These are phyloP conservation scores for Ctenopoma kingsleyae DNA, from an alignment of 2,797 vertebrate species.

Conservation along the genomic window DNA sequence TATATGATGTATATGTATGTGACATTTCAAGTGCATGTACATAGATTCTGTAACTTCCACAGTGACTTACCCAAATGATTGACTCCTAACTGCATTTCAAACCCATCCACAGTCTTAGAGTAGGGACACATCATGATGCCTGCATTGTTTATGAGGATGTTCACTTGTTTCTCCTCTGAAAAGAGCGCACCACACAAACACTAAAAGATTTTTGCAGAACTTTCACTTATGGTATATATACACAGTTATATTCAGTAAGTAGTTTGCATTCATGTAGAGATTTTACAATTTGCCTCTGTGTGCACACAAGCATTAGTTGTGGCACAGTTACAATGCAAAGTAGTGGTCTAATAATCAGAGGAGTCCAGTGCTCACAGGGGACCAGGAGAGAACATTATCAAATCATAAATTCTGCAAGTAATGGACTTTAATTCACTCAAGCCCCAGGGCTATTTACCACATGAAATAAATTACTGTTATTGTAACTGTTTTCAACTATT, in stretches of 20 bases:
- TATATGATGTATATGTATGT: too few relatives aligned
- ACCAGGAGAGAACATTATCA: not conserved
- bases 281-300: too few relatives aligned
- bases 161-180: slow-evolving; percentile 85
- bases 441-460: too few relatives aligned
- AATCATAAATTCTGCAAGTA: not conserved
- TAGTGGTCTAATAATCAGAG: too few relatives aligned
- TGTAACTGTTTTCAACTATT: too few relatives aligned
- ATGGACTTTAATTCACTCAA: not conserved
- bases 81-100: slow-evolving; percentile 87
- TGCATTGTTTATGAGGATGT: slow-evolving; percentile 87
- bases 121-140: slow-evolving; percentile 89
- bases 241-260: not conserved
- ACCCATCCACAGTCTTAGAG: slow-evolving; percentile 85
- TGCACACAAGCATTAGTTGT: too few relatives aligned
- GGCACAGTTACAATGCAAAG: not conserved
- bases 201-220: not conserved
- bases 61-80: slow-evolving; percentile 85
- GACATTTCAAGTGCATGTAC: not conserved
- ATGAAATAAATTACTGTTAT: too few relatives aligned
- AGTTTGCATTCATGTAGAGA: not conserved
- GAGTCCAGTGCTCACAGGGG: too few relatives aligned
- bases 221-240: not conserved
- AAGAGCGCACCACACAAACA: slow-evolving; percentile 18
- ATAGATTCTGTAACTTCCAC: not conserved